Conservation (phyloP, 2,797 vertebrate species). For the Lepus townsendii region DNA sequence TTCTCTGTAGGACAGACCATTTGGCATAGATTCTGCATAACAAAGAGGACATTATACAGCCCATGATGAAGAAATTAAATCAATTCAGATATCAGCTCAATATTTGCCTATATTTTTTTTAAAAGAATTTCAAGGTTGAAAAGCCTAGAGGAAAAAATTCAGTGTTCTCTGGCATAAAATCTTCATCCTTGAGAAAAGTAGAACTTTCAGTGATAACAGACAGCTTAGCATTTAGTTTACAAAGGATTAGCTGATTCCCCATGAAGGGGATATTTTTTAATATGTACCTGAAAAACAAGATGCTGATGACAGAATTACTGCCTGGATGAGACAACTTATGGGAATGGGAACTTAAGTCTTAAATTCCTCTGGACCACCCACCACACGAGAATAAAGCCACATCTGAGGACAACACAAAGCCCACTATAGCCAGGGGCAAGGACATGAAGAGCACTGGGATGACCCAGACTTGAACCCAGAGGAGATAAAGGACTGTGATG, state of each 20-base stretch:
- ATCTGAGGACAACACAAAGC: slow-evolving; percentile 25
- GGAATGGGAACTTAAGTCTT: neutral
- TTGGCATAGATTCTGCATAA: neutral
- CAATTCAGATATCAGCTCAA: neutral
- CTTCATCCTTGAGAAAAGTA: neutral
- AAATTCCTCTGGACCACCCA: slow-evolving; percentile 54
- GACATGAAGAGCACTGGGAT: slow-evolving; percentile 35
- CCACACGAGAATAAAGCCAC: slow-evolving; percentile 45
- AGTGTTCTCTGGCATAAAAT: neutral
- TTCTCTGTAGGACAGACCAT: neutral
- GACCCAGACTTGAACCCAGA: slow-evolving; percentile 73
- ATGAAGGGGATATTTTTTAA: neutral
- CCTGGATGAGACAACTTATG: neutral
- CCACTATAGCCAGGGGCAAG: neutral
- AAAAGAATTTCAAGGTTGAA: slow-evolving; percentile 34
- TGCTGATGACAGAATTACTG: slow-evolving; percentile 3
- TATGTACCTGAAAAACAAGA: slow-evolving; percentile 40
- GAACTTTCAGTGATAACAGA: neutral
- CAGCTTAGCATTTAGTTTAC: neutral
- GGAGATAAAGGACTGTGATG: slow-evolving; percentile 43
- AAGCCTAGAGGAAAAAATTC: neutral
- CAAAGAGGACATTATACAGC: neutral
- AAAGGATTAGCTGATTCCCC: slow-evolving; percentile 31
- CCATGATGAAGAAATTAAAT: slow-evolving; percentile 62
- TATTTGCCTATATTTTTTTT: neutral